A percentile compares a stretch with the other conserved stretches of the same genome.
Conservation (phyloP, 2,888 invertebrate species). For the Parasteatoda lunata region DNA sequence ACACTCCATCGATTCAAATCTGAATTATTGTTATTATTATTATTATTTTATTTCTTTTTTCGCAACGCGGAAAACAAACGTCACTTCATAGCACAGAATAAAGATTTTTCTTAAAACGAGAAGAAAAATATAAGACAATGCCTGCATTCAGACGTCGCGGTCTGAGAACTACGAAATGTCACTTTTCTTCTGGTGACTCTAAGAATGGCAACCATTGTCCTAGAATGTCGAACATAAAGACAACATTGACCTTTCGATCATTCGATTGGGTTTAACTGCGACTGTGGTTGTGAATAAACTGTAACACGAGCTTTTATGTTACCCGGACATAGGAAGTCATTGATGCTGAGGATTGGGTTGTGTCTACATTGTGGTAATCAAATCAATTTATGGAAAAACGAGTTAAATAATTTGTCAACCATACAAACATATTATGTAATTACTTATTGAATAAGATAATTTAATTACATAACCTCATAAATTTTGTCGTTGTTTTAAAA, state of each 20-base stretch:
- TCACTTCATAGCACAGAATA: too few relatives aligned
- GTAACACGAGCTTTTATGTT: not conserved
- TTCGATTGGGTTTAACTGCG: not conserved
- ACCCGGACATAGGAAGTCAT: not conserved
- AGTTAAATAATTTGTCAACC: too few relatives aligned
- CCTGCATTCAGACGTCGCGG: not conserved
- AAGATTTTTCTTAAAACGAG: too few relatives aligned
- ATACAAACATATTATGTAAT: too few relatives aligned
- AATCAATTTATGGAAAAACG: not conserved
- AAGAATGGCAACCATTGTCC: not conserved
- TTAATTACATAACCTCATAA: too few relatives aligned
- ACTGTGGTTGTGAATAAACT: not conserved
- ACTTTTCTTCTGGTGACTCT: not conserved
- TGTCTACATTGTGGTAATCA: not conserved
- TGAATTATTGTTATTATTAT: too few relatives aligned
- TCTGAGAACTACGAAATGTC: not conserved
- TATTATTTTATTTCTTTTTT: too few relatives aligned
- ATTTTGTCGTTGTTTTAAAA: too few relatives aligned
- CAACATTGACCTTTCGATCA: not conserved
- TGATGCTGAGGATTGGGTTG: not conserved
- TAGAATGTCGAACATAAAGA: not conserved
- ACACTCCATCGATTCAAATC: too few relatives aligned
- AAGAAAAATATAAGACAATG: not conserved
- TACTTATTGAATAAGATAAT: too few relatives aligned
- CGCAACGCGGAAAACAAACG: too few relatives aligned